phyloP scores from a whole-genome alignment of 2,888 invertebrate species.

The Belgica antarctica region DNA sequence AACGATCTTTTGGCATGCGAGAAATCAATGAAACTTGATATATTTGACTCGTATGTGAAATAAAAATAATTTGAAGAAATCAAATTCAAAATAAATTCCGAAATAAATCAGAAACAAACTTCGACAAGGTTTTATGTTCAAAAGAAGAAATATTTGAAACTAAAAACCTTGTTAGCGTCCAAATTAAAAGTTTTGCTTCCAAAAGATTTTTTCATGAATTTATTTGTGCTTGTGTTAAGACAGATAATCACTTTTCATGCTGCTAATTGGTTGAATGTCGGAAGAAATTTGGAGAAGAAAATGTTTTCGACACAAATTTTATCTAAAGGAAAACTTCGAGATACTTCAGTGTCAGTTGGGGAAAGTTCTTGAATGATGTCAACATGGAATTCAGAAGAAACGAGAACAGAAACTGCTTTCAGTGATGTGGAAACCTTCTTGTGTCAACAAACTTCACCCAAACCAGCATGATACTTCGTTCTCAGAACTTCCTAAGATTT shows the following conservation, averaged over 20 bases:
- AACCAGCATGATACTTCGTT: too few species aligned
- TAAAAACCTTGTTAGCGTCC: not conserved
- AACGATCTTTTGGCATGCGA: not conserved
- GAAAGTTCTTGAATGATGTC: too few species aligned
- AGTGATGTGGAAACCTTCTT: too few species aligned
- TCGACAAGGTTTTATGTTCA: too few species aligned
- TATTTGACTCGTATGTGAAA: constrained; percentile 10
- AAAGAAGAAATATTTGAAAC: not conserved
- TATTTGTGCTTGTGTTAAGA: not conserved
- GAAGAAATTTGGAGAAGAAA: not conserved
- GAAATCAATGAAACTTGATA: constrained; percentile 12
- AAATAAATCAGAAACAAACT: constrained; percentile 12
- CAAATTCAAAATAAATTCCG: constrained; percentile 13
- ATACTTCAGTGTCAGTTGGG: too few species aligned
- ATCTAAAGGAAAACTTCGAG: too few species aligned
- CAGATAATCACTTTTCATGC: constrained; percentile 37
- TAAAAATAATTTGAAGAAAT: constrained; percentile 26
- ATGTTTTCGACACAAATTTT: too few species aligned
- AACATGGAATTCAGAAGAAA: too few species aligned
- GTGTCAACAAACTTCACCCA: too few species aligned
- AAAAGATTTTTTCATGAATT: constrained; percentile 1
- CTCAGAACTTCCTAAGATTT: not conserved
- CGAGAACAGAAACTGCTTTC: too few species aligned
- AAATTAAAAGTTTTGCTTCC: not conserved
- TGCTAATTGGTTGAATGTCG: constrained; percentile 31